Evolutionary conservation across 2,888 invertebrate genomes (phyloP).

Genomic region (Phytoseiulus persimilis): DNA sequence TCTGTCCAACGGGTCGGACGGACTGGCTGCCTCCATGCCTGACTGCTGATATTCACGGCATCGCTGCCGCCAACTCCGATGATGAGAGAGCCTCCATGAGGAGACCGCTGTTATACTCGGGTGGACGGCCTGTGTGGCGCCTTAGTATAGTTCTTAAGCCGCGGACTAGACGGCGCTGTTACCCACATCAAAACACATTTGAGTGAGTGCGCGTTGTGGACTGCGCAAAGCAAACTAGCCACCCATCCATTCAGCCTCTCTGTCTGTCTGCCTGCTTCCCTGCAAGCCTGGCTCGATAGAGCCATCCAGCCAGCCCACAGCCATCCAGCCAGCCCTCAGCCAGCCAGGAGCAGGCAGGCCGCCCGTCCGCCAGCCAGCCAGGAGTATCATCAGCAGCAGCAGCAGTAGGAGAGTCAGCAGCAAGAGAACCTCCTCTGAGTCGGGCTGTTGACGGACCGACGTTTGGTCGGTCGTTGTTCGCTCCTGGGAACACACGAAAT

Average conservation of each 20-base stretch:
- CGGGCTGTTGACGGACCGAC: neutral
- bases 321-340: neutral
- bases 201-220: slow-evolving; percentile 5
- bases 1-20: too few species aligned
- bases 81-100: neutral
- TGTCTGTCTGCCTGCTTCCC: neutral
- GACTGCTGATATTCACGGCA: neutral
- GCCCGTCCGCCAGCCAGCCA: neutral
- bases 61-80: neutral
- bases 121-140: neutral
- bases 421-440: neutral
- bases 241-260: neutral
- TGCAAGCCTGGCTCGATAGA: neutral
- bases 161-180: neutral
- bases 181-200: neutral
- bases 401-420: neutral
- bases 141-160: neutral
- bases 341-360: neutral
- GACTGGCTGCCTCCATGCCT: too few species aligned
- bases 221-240: neutral
- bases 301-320: neutral
- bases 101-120: neutral
- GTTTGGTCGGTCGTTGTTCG: neutral
- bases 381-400: neutral
- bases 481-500: neutral